Conservation (phyloP, 2,888 invertebrate genomes). For the Ophion ventricosus region DNA sequence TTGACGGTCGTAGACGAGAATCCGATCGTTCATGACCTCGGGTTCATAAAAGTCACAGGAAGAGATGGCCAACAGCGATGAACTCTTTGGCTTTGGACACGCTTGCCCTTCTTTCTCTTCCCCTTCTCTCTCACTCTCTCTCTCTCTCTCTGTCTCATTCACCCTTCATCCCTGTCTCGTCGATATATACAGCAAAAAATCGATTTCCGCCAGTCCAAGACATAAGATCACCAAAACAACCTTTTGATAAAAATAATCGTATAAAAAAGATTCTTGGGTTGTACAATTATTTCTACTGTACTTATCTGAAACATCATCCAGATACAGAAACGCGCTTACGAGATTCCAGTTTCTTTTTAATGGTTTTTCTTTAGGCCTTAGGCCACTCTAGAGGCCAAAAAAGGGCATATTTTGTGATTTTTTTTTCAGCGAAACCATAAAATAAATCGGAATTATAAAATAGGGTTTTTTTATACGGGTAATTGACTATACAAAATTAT, state of each 20-base stretch:
- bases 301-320: too few relatives aligned
- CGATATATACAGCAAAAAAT: not conserved
- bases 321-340: too few relatives aligned
- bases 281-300: too few relatives aligned
- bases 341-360: too few relatives aligned
- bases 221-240: not conserved
- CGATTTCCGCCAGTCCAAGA: not conserved
- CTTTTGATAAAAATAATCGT: not conserved
- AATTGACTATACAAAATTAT: too few relatives aligned
- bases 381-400: too few relatives aligned
- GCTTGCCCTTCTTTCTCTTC: not conserved
- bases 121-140: slow-evolving; percentile 1
- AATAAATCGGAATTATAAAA: too few relatives aligned
- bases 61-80: slow-evolving; percentile 48
- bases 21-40: slow-evolving; percentile 62
- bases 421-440: too few relatives aligned
- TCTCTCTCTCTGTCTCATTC: not conserved
- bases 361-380: too few relatives aligned
- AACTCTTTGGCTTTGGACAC: slow-evolving; percentile 47
- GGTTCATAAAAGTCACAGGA: slow-evolving; percentile 63
- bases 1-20: slow-evolving; percentile 59
- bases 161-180: not conserved
- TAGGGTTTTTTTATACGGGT: too few relatives aligned
- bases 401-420: too few relatives aligned
- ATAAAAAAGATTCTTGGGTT: not conserved